phyloP scores from a whole-genome alignment of 1,140 invertebrate genomes.

The Pseudomyrmex pallidus region DNA sequence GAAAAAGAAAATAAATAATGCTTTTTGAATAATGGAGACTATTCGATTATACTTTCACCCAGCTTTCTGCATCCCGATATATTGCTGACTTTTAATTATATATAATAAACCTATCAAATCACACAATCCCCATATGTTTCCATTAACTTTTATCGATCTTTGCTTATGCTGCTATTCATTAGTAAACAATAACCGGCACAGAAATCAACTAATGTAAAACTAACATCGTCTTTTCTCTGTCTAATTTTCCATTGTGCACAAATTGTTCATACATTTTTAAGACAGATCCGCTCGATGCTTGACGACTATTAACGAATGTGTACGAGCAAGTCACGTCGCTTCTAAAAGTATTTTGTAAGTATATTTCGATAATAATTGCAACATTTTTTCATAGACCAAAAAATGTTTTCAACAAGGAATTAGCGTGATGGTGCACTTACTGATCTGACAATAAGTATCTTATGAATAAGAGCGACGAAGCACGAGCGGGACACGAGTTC shows the following conservation, averaged over 20 bases:
- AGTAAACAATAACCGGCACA: not conserved
- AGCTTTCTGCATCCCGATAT: constrained; percentile 49
- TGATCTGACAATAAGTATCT: not conserved
- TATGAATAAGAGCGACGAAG: constrained; percentile 26
- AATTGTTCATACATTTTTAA: no score
- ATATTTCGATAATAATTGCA: no score
- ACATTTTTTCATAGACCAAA: no score
- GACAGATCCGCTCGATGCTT: no score
- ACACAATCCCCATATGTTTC: constrained; percentile 8
- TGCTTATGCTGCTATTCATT: constrained; percentile 3
- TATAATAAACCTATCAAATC: not conserved
- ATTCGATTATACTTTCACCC: constrained; percentile 45
- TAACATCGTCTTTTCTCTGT: no score
- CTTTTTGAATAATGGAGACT: constrained; percentile 84
- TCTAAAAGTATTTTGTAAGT: no score
- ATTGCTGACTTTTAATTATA: not conserved
- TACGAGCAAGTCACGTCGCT: no score
- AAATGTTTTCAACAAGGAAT: no score
- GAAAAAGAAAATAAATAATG: constrained; percentile 84
- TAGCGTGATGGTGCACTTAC: no score
- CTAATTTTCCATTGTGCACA: no score
- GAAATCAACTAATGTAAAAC: no score
- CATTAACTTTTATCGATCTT: not conserved
- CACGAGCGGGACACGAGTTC: constrained; percentile 64
- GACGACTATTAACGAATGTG: no score